Conservation (phyloP, 2,888 invertebrate genomes). For the Drosophila colorata region DNA sequence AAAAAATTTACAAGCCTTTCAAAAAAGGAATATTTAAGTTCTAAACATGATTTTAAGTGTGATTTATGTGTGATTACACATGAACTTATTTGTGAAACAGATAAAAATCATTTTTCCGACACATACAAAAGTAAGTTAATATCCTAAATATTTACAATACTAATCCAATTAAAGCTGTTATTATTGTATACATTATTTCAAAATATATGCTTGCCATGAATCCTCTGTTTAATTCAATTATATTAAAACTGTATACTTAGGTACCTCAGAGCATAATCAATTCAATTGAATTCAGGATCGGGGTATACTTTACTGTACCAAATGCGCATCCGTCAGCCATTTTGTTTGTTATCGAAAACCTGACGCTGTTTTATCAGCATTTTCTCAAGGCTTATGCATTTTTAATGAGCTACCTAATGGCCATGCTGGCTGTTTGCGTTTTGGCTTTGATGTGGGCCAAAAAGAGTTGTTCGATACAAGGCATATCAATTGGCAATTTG, state of each 20-base stretch:
- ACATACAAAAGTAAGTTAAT: neutral
- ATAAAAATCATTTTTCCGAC: too few species aligned
- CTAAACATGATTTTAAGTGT: too few species aligned
- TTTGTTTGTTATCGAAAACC: neutral
- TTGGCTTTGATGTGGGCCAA: conserved; percentile 63
- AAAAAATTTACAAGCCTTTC: too few species aligned
- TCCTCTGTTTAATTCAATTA: neutral
- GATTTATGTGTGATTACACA: too few species aligned
- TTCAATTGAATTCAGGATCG: neutral
- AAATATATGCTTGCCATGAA: too few species aligned
- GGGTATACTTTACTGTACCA: neutral
- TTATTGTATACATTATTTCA: too few species aligned
- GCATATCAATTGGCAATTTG: conserved; percentile 44
- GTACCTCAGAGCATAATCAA: neutral
- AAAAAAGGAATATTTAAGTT: too few species aligned
- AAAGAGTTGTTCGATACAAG: conserved; percentile 42
- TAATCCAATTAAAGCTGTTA: too few species aligned
- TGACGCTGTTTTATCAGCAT: conserved; percentile 23
- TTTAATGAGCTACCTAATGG: conserved; percentile 70
- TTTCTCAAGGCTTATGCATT: conserved; percentile 58
- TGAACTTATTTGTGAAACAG: too few species aligned
- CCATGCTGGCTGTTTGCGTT: conserved; percentile 39
- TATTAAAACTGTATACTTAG: neutral
- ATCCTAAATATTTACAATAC: too few species aligned
- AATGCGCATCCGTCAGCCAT: neutral